Evolutionary conservation across 2,888 invertebrate genomes (phyloP).

Genomic region (Atethmia centrago): DNA sequence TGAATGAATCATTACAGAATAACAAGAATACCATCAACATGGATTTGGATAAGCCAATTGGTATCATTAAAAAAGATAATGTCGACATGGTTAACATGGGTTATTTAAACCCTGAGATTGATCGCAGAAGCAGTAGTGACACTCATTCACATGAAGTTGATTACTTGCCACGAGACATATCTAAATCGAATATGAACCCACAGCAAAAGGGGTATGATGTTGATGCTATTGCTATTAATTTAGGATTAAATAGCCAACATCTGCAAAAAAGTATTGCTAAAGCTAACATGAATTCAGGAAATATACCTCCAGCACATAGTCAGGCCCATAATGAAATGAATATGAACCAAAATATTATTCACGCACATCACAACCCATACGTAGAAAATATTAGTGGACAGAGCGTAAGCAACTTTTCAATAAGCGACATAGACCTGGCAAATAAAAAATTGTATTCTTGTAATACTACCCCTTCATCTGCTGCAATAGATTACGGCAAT

Average conservation of each 20-base stretch:
- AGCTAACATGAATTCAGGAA: constrained; percentile 70
- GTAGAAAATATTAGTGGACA: constrained; percentile 77
- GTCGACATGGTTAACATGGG: constrained; percentile 89
- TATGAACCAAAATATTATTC: constrained; percentile 79
- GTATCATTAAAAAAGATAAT: constrained; percentile 80
- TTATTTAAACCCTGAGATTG: constrained; percentile 83
- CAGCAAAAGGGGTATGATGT: constrained; percentile 84
- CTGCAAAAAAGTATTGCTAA: constrained; percentile 78
- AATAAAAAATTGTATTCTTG: constrained; percentile 85
- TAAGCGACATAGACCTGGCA: constrained; percentile 86
- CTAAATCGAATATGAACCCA: constrained; percentile 73
- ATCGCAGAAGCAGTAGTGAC: constrained; percentile 77
- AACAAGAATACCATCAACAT: constrained; percentile 71
- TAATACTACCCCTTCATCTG: constrained; percentile 74
- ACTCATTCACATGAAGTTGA: constrained; percentile 73
- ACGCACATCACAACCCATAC: constrained; percentile 84
- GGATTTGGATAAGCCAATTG: constrained; percentile 74
- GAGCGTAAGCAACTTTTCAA: constrained; percentile 79
- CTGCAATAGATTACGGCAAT: constrained; percentile 84
- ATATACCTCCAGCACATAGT: constrained; percentile 80
- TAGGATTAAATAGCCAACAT: constrained; percentile 83
- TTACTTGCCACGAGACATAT: constrained; percentile 71
- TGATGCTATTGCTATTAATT: constrained; percentile 85
- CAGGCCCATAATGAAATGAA: constrained; percentile 77
- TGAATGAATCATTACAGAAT: constrained; percentile 71